Conservation (phyloP, 2,113 vertebrate genomes). For the Anseranas semipalmata region DNA sequence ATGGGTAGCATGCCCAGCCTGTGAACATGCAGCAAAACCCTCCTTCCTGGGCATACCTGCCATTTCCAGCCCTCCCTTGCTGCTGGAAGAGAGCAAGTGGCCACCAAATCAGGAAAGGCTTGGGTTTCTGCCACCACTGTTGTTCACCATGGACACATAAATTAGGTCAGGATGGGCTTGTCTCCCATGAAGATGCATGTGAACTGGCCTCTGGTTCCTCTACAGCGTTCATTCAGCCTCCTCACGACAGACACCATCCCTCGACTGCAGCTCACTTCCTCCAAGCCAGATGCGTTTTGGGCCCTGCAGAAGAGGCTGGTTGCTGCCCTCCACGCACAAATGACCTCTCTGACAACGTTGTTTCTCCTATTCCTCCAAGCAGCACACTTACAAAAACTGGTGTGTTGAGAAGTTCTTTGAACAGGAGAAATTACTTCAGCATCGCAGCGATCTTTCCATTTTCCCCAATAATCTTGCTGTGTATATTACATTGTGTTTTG, state of each 20-base stretch:
- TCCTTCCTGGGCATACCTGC: not conserved
- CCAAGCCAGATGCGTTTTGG: not conserved
- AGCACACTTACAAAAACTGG: not conserved
- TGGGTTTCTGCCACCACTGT: not conserved
- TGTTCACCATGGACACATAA: not conserved
- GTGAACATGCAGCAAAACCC: not conserved
- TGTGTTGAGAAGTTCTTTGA: not conserved
- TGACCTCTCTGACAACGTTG: accelerated
- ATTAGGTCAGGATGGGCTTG: not conserved
- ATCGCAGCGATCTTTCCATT: not conserved
- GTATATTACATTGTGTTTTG: slow-evolving; percentile 11
- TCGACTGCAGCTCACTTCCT: not conserved
- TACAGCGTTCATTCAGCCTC: not conserved
- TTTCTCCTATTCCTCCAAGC: not conserved
- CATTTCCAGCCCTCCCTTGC: not conserved
- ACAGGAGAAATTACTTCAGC: not conserved
- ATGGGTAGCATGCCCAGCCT: not conserved
- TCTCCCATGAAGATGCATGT: not conserved
- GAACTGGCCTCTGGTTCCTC: not conserved
- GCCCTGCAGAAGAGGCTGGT: not conserved
- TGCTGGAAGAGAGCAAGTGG: not conserved
- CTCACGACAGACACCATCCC: not conserved
- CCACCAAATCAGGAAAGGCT: not conserved
- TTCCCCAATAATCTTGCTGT: not conserved
- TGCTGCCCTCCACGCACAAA: not conserved